Base-by-base conservation (phyloP, 1,140 invertebrate species). In the Macrotrachela quadricornifera region DNA sequence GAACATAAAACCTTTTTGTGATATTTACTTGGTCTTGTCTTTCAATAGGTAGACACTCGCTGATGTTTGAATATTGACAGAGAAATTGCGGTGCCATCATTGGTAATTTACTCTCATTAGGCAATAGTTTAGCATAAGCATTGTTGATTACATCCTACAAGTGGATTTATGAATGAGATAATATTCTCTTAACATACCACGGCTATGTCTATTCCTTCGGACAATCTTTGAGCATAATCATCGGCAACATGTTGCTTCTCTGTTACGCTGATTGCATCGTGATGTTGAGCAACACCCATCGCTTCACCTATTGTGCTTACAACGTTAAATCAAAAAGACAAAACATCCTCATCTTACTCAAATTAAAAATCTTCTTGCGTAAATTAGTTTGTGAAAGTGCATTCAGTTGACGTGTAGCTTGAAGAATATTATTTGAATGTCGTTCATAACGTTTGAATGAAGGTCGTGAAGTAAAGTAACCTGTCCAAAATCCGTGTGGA, bases 401-500 rank as follows among this genome's bases (percentile, higher is more conserved):
- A 30, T 30, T 15, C 15, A 55, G 38, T 46, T 56, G 57, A 30
- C 57, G 21, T 41, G 38, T 46, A 64, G 70, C 70, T 62, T 73
- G 72, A 13, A 90, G 64, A 49, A 81, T 78, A 61, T 80, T 80
- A 62, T 86, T 87, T 1, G 78, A 78, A 51, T 78, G 64, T 44
- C 85, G 70, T 57, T 84, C 82, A 61, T 68, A 69, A 46, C 77
- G 77, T 61, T 91, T 91, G 0, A 83, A 71, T 0, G 83, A 79
- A 12, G 85, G 80, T 48, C 83, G 60, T 56, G 86, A 92, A 0
- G 85, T 85, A 64, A 85, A 97, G 64, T 88, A 96, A 0, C 91
- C 91, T 0, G 83, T 91, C 90, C 88, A 95, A 64, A 79, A 92
- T 0, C 79, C 72, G 59, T 90, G 79, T 0, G 76, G 72, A 60